These are phyloP conservation scores for Champsocephalus esox DNA, from an alignment of 2,797 vertebrate species.

Conservation along the genomic window DNA sequence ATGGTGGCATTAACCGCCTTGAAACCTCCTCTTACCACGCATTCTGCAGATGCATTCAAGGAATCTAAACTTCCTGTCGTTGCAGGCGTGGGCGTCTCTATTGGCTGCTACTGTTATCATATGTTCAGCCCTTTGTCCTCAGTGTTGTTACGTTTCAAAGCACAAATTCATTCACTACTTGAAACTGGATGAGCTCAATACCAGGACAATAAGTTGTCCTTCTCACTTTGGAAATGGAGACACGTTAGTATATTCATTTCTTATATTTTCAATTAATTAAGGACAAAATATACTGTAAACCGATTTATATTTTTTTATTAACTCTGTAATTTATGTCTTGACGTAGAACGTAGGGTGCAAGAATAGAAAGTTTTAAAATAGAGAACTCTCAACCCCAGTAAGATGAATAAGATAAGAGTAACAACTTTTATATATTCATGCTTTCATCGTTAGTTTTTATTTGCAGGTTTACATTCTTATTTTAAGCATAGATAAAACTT, in stretches of 20 bases:
- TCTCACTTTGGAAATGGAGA: slow-evolving; percentile 24
- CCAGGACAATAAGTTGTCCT: background rate
- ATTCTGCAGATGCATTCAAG: slow-evolving; percentile 3
- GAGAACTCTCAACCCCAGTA: background rate
- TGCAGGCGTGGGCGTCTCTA: slow-evolving; percentile 7
- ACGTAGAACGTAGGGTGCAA: background rate
- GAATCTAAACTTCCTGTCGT: slow-evolving; percentile 14
- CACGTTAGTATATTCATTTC: slow-evolving; percentile 63
- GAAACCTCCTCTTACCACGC: background rate
- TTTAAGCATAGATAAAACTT: background rate
- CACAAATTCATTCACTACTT: slow-evolving; percentile 22
- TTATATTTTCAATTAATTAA: background rate
- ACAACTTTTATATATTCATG: background rate
- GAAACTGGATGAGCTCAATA: slow-evolving; percentile 6
- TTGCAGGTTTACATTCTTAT: background rate
- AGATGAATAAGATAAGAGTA: slow-evolving; percentile 1
- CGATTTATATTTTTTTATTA: background rate
- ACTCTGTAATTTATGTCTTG: background rate
- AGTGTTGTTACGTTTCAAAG: background rate
- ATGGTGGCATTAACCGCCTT: background rate
- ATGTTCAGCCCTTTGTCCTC: slow-evolving; percentile 12
- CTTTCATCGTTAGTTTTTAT: background rate
- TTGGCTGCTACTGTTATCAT: slow-evolving; percentile 35
- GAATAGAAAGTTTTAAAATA: slow-evolving; percentile 13
- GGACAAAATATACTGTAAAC: slow-evolving; percentile 3